phyloP scores from a whole-genome alignment of 2,888 invertebrate species.

The Dioctria rufipes region DNA sequence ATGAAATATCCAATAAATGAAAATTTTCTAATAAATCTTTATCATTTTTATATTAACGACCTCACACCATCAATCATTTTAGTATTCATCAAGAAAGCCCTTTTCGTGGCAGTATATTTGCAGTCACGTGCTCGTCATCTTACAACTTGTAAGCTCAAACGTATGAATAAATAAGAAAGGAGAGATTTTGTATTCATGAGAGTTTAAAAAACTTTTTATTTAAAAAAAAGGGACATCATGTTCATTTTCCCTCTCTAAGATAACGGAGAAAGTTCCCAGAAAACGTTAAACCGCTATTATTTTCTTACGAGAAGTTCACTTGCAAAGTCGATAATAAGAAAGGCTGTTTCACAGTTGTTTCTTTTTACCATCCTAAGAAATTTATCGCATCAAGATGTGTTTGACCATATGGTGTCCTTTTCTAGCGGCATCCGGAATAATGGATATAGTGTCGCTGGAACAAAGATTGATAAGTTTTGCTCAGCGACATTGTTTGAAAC shows the following conservation, averaged over 20 bases:
- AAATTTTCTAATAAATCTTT: background rate
- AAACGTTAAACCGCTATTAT: slow-evolving; percentile 12
- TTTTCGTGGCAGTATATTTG: background rate
- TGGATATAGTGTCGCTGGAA: background rate
- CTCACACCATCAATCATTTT: background rate
- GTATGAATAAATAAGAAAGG: background rate
- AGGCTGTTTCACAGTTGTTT: background rate
- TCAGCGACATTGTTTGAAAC: background rate
- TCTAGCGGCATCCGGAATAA: background rate
- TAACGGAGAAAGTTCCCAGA: background rate
- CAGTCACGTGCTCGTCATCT: background rate
- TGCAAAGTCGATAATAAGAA: background rate
- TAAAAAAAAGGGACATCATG: background rate
- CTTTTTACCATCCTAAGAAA: background rate
- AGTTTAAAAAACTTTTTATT: slow-evolving; percentile 9
- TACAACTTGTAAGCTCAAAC: background rate
- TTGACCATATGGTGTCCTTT: slow-evolving; percentile 28
- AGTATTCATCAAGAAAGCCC: background rate
- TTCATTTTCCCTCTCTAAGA: background rate
- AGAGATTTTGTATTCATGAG: slow-evolving; percentile 19
- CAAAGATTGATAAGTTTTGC: slow-evolving; percentile 27
- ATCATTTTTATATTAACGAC: background rate
- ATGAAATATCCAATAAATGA: too few species aligned
- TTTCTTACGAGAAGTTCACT: background rate
- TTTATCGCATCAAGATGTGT: slow-evolving; percentile 39